Conservation (phyloP, 2,797 vertebrate species). For the Delichon dasypus region DNA sequence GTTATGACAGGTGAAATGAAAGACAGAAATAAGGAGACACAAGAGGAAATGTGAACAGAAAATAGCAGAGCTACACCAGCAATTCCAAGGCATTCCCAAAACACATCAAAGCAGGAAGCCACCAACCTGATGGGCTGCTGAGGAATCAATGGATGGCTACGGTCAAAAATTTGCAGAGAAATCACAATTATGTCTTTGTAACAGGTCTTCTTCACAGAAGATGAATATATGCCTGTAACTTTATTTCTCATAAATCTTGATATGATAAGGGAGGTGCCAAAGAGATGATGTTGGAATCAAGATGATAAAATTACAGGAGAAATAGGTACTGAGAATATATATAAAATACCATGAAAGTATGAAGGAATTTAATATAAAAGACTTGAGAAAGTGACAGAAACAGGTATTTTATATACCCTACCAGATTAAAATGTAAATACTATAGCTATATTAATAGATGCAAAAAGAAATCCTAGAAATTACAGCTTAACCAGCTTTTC, state of each 20-base stretch:
- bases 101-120: not conserved
- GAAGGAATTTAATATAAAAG: not conserved
- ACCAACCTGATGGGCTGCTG: not conserved
- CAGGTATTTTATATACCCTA: not conserved
- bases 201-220: not conserved
- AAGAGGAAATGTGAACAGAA: not conserved
- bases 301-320: not conserved
- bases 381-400: not conserved
- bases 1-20: slow-evolving; percentile 10
- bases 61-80: not conserved
- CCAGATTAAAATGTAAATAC: not conserved
- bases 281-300: not conserved
- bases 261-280: not conserved
- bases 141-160: not conserved
- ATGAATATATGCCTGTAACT: not conserved
- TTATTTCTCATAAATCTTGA: not conserved
- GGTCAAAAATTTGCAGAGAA: not conserved
- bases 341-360: not conserved
- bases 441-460: not conserved
- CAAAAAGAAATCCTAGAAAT: not conserved
- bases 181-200: not conserved
- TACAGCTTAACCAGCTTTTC: not conserved
- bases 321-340: not conserved
- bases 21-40: not conserved
- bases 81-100: not conserved